These are phyloP conservation scores for Strigamia maritima DNA, from an alignment of 2,888 invertebrate genomes.

Conservation along the genomic window DNA sequence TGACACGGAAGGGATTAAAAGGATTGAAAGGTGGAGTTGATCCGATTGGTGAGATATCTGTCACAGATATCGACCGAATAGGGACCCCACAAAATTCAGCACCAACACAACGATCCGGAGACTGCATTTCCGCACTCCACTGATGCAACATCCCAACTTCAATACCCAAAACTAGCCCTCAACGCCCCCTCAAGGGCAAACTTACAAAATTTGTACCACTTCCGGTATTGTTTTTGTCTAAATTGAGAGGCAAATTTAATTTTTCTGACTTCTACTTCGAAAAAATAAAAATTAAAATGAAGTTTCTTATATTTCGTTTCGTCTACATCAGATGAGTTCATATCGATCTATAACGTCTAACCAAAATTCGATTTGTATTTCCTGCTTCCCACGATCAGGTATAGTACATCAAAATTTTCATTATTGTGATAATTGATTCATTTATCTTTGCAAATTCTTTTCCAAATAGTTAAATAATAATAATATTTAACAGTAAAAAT, in stretches of 20 bases:
- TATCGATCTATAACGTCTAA: no score
- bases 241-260: background rate
- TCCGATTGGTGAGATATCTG: slow-evolving; percentile 26
- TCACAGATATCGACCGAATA: slow-evolving; percentile 27
- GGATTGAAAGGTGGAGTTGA: slow-evolving; percentile 17
- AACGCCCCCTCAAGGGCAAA: slow-evolving; percentile 29
- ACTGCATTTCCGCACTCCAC: slow-evolving; percentile 26
- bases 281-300: background rate
- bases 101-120: background rate
- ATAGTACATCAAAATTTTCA: no score
- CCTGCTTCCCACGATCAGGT: no score
- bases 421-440: no score
- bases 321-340: no score
- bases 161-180: background rate
- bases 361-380: no score
- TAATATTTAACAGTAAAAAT: no score
- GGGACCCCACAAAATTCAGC: slow-evolving; percentile 22
- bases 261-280: background rate
- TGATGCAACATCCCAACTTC: slow-evolving; percentile 24
- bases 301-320: no score
- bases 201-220: background rate
- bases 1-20: slow-evolving; percentile 24
- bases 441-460: no score
- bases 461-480: no score
- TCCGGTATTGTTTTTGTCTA: background rate